Base-by-base conservation (phyloP, 37 sponge, comb jelly and placozoan species). In the Tethya wilhelma region DNA sequence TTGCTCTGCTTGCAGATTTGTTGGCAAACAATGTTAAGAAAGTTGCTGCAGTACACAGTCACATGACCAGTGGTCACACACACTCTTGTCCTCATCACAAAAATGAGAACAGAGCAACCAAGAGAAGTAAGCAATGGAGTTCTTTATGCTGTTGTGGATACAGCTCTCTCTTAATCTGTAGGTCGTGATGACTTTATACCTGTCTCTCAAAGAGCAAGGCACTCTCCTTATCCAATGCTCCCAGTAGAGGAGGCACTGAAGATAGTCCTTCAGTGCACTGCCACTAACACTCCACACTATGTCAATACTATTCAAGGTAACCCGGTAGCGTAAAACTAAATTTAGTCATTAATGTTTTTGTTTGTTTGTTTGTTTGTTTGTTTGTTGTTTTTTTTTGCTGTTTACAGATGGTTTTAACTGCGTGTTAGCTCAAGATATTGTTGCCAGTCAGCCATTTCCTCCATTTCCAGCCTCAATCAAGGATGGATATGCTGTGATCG, bases 401-500 rank as follows among this genome's bases (percentile, higher is more conserved):
- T 8, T 31, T 69, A 17, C 30, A 44, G 93, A 81, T 80, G 67
- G 76, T 55, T 65, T 88, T 28, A 89, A 88, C 6, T 56, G 43
- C 62, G 87, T 98, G 20, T 23, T 85, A 25, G 87, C 82, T 20
- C 86, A 82, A 44, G 84, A 87, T 69, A 74, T 99, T 0, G 3
- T 44, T 59, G 93, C 97, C 20, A 34, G 46, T 1, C 74, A 68
- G 19, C 81, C 96, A 22, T 57, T 96, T 25, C 99, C 99, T 44
- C 93, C 97, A 32, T 99, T 94, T 69, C 93, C 89, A 33, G 99
- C 99, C 31, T 94, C 97, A 23, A 65, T 99, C 45, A 99, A 96
- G 56, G 99, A 99, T 85, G 99, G 99, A 19, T 99, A 99, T 79
- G 99, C 99, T 44, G 93, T 99, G 31, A 70, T 96, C 23, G 82